Evolutionary conservation across 37 sponge, comb jelly and placozoan species (phyloP).

Genomic region (Dysidea cf. avara): DNA sequence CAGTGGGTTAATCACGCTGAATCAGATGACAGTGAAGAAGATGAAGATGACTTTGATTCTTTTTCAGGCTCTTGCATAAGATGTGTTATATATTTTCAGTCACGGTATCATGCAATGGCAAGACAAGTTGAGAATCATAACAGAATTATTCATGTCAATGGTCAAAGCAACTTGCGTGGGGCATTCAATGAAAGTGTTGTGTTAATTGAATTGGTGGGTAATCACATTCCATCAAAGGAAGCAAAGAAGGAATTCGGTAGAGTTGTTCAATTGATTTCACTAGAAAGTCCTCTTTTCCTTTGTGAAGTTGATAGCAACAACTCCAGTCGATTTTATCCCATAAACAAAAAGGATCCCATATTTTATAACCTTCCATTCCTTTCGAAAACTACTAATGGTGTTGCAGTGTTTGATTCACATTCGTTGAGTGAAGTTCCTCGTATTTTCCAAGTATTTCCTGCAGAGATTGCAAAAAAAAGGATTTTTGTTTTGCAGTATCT

Average conservation of each 20-base stretch:
- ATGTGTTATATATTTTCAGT: slow-evolving; percentile 17
- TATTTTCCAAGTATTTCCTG: slow-evolving; percentile 44
- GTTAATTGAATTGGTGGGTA: slow-evolving; percentile 20
- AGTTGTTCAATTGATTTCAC: slow-evolving; percentile 22
- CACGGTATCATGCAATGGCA: slow-evolving; percentile 37
- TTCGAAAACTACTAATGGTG: slow-evolving; percentile 27
- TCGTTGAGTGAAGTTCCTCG: slow-evolving; percentile 21
- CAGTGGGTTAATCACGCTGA: neutral
- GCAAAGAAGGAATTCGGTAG: slow-evolving; percentile 29
- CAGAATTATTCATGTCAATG: slow-evolving; percentile 17
- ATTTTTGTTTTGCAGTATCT: slow-evolving; percentile 47
- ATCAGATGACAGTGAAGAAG: neutral
- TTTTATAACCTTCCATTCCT: slow-evolving; percentile 61
- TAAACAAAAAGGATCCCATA: slow-evolving; percentile 45
- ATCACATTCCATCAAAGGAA: neutral
- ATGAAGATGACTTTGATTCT: neutral
- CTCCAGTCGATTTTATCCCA: slow-evolving; percentile 47
- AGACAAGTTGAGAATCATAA: slow-evolving; percentile 41
- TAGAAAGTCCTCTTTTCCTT: slow-evolving; percentile 17
- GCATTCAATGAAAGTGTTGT: slow-evolving; percentile 68
- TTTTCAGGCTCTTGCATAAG: neutral
- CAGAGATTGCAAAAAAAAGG: slow-evolving; percentile 38
- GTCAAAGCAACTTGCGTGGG: slow-evolving; percentile 47
- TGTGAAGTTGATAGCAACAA: slow-evolving; percentile 44
- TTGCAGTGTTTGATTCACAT: slow-evolving; percentile 39